phyloP scores from a whole-genome alignment of 2,113 vertebrate genomes.

The Rhabdornis inornatus region DNA sequence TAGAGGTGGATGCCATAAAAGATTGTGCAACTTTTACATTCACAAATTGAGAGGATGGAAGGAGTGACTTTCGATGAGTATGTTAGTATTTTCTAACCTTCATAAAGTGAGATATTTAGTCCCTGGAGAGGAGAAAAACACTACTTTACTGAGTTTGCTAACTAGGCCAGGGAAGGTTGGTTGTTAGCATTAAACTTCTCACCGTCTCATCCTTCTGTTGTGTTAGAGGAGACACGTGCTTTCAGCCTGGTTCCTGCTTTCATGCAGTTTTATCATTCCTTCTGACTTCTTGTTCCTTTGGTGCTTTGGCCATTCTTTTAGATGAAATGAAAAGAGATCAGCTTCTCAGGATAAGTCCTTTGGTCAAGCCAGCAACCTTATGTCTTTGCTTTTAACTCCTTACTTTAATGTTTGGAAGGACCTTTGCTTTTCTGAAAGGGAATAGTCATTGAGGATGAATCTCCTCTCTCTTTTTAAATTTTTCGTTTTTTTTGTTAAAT shows the following conservation, averaged over 20 bases:
- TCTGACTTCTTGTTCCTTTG: not conserved
- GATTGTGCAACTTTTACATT: not conserved
- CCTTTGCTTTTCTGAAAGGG: not conserved
- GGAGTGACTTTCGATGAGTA: not conserved
- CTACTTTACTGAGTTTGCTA: not conserved
- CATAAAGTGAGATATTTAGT: not conserved
- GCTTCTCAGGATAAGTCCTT: not conserved
- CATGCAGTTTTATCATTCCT: not conserved
- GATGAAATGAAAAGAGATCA: not conserved
- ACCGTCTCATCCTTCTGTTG: not conserved
- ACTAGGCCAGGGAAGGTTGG: not conserved
- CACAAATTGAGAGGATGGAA: not conserved
- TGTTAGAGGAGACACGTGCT: not conserved
- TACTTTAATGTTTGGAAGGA: not conserved
- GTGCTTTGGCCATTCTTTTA: not conserved
- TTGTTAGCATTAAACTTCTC: not conserved
- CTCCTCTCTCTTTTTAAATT: no score
- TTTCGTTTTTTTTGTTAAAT: not conserved
- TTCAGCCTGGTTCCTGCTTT: not conserved
- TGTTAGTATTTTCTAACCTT: not conserved
- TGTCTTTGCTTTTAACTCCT: not conserved
- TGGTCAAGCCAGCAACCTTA: not conserved
- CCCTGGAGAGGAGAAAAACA: fast-evolving
- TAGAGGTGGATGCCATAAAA: conserved; percentile 2
- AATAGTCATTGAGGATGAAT: not conserved